Base-by-base conservation (phyloP, 2,797 vertebrate genomes). In the Psittacula echo region DNA sequence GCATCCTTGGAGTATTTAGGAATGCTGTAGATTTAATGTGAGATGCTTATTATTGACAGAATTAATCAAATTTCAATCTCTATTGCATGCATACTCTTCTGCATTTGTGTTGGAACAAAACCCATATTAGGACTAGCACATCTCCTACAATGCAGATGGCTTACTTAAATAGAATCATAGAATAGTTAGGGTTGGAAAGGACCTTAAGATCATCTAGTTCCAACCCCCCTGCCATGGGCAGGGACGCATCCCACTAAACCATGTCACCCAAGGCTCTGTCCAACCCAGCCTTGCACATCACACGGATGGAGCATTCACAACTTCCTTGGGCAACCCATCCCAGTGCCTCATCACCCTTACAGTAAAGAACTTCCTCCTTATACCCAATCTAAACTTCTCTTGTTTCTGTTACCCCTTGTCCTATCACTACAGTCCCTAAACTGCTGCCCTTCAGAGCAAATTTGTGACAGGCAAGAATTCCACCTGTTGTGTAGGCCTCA, bases 11-110 rank as follows among this genome's bases (percentile, higher is more conserved):
- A 58, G 41, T 27, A 22, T 14, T 68, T 20, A 62, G 27, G 37
- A 48, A 54, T 0, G 1, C 39, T 34, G 21, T 15, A 42, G 4
- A 1, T 42, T 47, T 75, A 32, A 10, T 3, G 8, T 2, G 18
- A 66, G 13, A 22, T 29, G 41, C 27, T n/a, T 14, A 11, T 9
- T 21, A 39, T 1, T 64, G 45, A 14, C 14, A 54, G 50, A 78
- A 70, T 27, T 48, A 5, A 24, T 29, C 37, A 24, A 24, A 32
- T 34, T 34, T 29, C 45, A 45, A n/a, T 41, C 19, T 39, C 2
- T 12, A 7, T 5, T 39, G 44, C 54, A 44, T 2, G 4, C 5
- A 26, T 13, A 5, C 29, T 23, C 79, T 21, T 21, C n/a, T 11
- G 5, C 7, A 20, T 6, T 44, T 3, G 0, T 1, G 11, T 30